Evolutionary conservation across 2,888 invertebrate species (phyloP).

Genomic region (Nemurella pictetii): DNA sequence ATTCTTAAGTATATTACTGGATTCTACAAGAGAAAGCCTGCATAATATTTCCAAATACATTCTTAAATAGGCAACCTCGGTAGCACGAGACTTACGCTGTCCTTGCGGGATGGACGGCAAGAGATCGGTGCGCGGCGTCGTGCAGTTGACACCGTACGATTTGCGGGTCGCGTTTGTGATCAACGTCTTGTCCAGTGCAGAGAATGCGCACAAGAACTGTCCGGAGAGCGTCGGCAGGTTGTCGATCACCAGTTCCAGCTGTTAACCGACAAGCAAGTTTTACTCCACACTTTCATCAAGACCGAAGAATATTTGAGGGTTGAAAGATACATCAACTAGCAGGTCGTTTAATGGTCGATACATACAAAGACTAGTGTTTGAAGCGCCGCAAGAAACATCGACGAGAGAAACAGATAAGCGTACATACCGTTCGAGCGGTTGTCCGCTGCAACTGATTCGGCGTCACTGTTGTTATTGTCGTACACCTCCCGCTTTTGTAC

Average conservation of each 20-base stretch:
- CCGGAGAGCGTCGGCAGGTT: slow-evolving; percentile 91
- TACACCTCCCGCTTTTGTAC: slow-evolving; percentile 95
- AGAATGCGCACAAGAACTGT: slow-evolving; percentile 91
- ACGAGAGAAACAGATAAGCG: neutral
- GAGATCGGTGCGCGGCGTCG: slow-evolving; percentile 91
- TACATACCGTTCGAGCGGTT: slow-evolving; percentile 77
- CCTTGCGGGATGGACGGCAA: slow-evolving; percentile 91
- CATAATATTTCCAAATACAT: too few relatives aligned
- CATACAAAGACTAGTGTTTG: too few relatives aligned
- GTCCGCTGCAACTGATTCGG: slow-evolving; percentile 91
- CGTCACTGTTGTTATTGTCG: slow-evolving; percentile 89
- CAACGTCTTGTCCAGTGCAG: slow-evolving; percentile 85
- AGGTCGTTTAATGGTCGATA: too few relatives aligned
- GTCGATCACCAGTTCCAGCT: slow-evolving; percentile 90
- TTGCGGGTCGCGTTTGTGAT: slow-evolving; percentile 90
- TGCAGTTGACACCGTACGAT: slow-evolving; percentile 90
- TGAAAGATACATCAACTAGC: too few relatives aligned
- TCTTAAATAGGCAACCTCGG: too few relatives aligned
- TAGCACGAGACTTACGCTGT: slow-evolving; percentile 71
- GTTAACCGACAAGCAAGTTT: slow-evolving; percentile 47
- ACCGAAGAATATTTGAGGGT: too few relatives aligned
- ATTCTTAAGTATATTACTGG: too few relatives aligned
- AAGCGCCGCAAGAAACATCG: too few relatives aligned
- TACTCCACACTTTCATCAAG: too few relatives aligned
- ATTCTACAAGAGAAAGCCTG: too few relatives aligned